Percentiles rank a stretch among this genome's conserved stretches.
Evolutionary conservation across 1,140 invertebrate species (phyloP).

Genomic region (Aphis craccivora): DNA sequence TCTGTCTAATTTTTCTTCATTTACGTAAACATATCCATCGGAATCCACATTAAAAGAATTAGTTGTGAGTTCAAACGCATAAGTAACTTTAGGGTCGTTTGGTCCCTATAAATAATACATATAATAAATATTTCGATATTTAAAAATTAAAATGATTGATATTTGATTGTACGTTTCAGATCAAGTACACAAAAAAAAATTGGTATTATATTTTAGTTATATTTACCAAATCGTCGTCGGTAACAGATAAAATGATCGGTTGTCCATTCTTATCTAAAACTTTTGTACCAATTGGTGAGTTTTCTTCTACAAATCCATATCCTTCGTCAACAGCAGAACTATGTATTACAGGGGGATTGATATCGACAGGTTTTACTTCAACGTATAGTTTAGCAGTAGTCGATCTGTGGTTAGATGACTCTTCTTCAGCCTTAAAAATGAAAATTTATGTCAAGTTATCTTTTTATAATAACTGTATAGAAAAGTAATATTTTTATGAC

Average conservation of each 20-base stretch:
- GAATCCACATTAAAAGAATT: constrained; percentile 81
- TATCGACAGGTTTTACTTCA: constrained; percentile 82
- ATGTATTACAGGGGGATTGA: constrained; percentile 80
- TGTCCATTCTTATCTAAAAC: constrained; percentile 74
- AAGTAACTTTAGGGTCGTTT: constrained; percentile 76
- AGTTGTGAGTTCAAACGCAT: constrained; percentile 84
- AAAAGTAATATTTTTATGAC: background rate
- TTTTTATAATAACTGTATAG: background rate
- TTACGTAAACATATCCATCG: constrained; percentile 77
- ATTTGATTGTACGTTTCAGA: background rate
- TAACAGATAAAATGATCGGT: constrained; percentile 76
- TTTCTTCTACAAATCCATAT: constrained; percentile 81
- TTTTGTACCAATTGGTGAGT: constrained; percentile 81
- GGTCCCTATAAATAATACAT: constrained; percentile 65
- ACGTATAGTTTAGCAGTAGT: constrained; percentile 83
- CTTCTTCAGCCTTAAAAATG: constrained; percentile 76
- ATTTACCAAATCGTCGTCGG: constrained; percentile 83
- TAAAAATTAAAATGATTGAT: background rate
- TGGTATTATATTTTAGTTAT: background rate
- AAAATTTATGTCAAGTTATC: background rate
- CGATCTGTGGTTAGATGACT: constrained; percentile 77
- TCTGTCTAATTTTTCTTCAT: constrained; percentile 82
- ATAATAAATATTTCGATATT: background rate
- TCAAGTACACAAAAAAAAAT: background rate
- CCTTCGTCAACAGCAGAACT: constrained; percentile 71